These are phyloP conservation scores for Muntiacus reevesi DNA, from an alignment of 2,113 vertebrate species.

Conservation along the genomic window DNA sequence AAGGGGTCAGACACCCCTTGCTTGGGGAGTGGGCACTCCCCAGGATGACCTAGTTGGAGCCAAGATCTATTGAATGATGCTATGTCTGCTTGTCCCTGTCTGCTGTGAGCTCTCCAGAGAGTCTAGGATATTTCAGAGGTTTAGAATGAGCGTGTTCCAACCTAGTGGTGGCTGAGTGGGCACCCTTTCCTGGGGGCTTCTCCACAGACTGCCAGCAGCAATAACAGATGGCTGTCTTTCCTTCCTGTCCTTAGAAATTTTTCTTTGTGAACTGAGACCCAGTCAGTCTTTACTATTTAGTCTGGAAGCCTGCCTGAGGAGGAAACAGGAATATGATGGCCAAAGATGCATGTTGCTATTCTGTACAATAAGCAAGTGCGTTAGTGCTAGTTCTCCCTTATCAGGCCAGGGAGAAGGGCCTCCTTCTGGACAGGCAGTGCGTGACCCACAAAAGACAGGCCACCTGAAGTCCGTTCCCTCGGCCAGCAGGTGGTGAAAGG, in stretches of 20 bases:
- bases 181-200: neutral
- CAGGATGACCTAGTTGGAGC: neutral
- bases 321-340: neutral
- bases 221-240: neutral
- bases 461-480: neutral
- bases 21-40: neutral
- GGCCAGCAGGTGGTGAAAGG: neutral
- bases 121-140: neutral
- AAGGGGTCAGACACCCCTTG: neutral
- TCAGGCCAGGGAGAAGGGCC: neutral
- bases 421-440: neutral
- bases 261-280: neutral
- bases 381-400: neutral
- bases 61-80: neutral
- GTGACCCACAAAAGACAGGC: neutral
- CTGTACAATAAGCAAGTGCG: too few relatives aligned
- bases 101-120: neutral
- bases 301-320: neutral
- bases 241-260: neutral
- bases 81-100: neutral
- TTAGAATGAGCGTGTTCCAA: neutral
- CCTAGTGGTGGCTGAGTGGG: too few relatives aligned
- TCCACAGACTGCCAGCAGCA: neutral
- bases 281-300: neutral
- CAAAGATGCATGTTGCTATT: neutral